These are phyloP conservation scores for Podargus strigoides DNA, from an alignment of 2,797 vertebrate species.

Conservation along the genomic window DNA sequence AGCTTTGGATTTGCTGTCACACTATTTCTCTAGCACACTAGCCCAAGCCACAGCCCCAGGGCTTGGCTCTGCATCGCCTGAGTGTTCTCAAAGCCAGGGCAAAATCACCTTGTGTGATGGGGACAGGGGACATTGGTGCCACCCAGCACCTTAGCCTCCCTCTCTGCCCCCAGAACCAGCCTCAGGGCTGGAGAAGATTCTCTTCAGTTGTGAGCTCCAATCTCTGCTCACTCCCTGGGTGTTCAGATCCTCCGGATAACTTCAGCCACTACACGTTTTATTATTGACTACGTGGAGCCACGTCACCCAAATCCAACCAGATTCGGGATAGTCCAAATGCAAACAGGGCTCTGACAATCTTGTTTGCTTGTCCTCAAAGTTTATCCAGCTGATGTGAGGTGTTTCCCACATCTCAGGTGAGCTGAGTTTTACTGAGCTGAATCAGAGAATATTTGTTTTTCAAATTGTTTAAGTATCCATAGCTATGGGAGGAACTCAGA, in stretches of 20 bases:
- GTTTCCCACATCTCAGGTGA: background rate
- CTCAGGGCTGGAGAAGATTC: background rate
- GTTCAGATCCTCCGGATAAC: accelerated
- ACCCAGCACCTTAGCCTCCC: background rate
- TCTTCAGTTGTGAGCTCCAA: background rate
- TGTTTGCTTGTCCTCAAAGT: background rate
- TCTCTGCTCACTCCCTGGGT: background rate
- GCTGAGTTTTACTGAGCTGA: background rate
- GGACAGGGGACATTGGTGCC: background rate
- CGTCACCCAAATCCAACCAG: background rate
- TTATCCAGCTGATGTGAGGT: background rate
- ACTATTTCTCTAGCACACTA: background rate
- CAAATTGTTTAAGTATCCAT: background rate
- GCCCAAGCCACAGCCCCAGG: background rate
- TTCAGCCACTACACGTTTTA: background rate
- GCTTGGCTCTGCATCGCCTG: background rate
- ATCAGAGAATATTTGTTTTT: background rate
- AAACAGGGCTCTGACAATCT: background rate
- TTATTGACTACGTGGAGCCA: background rate
- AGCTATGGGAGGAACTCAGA: background rate
- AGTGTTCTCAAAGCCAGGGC: background rate
- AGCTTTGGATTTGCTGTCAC: background rate
- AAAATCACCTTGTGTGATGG: accelerated
- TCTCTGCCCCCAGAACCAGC: background rate
- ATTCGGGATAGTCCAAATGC: background rate